Conservation (phyloP, 2,888 invertebrate genomes). For the Dryobota labecula region DNA sequence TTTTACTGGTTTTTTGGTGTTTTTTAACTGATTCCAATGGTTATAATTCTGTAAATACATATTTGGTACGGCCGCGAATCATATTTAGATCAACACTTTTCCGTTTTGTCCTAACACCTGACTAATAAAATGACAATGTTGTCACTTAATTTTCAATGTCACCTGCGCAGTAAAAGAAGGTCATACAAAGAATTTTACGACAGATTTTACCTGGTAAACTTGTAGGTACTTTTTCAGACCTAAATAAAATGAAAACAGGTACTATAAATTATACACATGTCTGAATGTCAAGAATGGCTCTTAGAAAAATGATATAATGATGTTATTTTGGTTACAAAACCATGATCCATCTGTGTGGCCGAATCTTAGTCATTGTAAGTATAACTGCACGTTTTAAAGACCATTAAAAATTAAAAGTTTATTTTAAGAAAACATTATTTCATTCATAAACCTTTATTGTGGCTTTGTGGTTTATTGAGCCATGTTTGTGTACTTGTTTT, state of each 20-base stretch:
- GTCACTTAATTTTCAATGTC: constrained; percentile 17
- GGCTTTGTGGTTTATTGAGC: constrained; percentile 57
- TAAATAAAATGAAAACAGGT: constrained; percentile 18
- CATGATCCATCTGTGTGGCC: constrained; percentile 34
- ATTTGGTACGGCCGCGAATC: no score
- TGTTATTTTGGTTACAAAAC: constrained; percentile 44
- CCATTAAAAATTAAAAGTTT: constrained; percentile 18
- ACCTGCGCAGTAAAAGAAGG: constrained; percentile 1
- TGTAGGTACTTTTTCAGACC: not conserved
- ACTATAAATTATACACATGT: not conserved
- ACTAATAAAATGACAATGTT: not conserved
- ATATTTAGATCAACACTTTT: no score
- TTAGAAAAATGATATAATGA: constrained; percentile 46
- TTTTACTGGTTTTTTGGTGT: no score
- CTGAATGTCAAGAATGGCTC: constrained; percentile 37
- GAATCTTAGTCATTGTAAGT: constrained; percentile 37
- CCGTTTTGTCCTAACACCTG: no score
- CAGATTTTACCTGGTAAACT: constrained; percentile 11
- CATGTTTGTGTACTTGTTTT: constrained; percentile 22
- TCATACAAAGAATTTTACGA: not conserved
- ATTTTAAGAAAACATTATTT: constrained; percentile 50
- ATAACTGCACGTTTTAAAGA: constrained; percentile 20
- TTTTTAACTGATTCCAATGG: no score
- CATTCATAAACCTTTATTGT: constrained; percentile 51
- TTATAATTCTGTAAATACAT: no score